These are phyloP conservation scores for Perithous albicinctus DNA, from an alignment of 2,888 invertebrate species.

Conservation along the genomic window DNA sequence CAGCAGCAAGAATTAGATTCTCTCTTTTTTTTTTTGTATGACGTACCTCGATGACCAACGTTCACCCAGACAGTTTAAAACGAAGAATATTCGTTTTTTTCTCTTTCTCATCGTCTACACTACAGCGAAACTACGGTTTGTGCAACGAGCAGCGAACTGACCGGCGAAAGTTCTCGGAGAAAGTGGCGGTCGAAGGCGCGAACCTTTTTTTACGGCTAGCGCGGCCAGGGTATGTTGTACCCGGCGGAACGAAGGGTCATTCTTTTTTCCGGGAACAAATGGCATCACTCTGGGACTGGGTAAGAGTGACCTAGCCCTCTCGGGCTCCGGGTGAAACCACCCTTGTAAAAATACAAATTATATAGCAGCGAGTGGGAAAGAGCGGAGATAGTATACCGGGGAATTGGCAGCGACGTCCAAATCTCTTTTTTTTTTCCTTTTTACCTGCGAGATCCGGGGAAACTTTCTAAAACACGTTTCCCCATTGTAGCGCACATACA, in stretches of 20 bases:
- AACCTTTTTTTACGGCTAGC: conserved; percentile 63
- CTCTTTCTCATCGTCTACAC: not conserved
- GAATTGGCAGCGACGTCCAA: conserved; percentile 57
- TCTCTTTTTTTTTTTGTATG: conserved; percentile 7
- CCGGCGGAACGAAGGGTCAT: conserved; percentile 66
- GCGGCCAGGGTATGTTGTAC: conserved; percentile 40
- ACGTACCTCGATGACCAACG: conserved; percentile 68
- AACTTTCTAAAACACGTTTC: conserved; percentile 65
- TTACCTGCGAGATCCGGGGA: conserved; percentile 56
- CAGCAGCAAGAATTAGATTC: conserved; percentile 13
- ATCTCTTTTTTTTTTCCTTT: conserved; percentile 56
- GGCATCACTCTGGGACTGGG: conserved; percentile 35
- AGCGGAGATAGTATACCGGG: conserved; percentile 32
- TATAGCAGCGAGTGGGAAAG: conserved; percentile 35
- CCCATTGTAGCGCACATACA: conserved; percentile 15
- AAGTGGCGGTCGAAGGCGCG: conserved; percentile 61
- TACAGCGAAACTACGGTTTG: not conserved
- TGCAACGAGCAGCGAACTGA: conserved; percentile 23
- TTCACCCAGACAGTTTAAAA: not conserved
- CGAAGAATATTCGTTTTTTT: not conserved
- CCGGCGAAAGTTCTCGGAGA: conserved; percentile 63
- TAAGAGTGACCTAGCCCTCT: conserved; percentile 30
- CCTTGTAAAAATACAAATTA: conserved; percentile 68
- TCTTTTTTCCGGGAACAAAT: conserved; percentile 63
- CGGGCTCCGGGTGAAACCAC: conserved; percentile 57